Percentiles rank a stretch among this genome's conserved stretches.
These are phyloP conservation scores for Urocyon cinereoargenteus DNA, from an alignment of 2,797 vertebrate species.

Conservation along the genomic window DNA sequence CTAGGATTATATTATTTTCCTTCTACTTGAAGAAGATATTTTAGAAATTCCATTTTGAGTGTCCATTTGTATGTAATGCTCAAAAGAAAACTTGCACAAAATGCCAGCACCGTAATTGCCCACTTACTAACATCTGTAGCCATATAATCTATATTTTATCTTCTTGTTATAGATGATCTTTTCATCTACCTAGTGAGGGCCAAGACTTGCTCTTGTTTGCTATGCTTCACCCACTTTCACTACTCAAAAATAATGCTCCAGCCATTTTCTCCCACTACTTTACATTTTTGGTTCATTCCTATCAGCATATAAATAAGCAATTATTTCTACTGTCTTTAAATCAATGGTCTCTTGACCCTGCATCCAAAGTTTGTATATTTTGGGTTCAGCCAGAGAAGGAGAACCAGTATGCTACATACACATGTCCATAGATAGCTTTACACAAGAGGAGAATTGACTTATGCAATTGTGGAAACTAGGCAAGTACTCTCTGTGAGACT, in stretches of 20 bases:
- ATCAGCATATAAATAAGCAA: neutral
- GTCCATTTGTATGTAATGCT: neutral
- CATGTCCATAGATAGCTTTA: neutral
- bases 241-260: neutral
- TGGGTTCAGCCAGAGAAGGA: neutral
- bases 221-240: neutral
- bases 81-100: neutral
- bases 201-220: neutral
- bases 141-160: too few relatives aligned
- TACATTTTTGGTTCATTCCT: neutral
- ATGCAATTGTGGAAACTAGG: neutral
- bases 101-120: neutral
- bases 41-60: neutral
- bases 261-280: neutral
- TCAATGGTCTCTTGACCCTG: neutral
- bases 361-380: neutral
- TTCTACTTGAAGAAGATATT: neutral
- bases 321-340: neutral
- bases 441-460: neutral
- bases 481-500: neutral
- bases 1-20: neutral
- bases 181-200: neutral
- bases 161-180: neutral
- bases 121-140: neutral
- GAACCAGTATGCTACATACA: neutral